These are phyloP conservation scores for Asarcornis scutulata DNA, from an alignment of 2,113 vertebrate species.

Conservation along the genomic window DNA sequence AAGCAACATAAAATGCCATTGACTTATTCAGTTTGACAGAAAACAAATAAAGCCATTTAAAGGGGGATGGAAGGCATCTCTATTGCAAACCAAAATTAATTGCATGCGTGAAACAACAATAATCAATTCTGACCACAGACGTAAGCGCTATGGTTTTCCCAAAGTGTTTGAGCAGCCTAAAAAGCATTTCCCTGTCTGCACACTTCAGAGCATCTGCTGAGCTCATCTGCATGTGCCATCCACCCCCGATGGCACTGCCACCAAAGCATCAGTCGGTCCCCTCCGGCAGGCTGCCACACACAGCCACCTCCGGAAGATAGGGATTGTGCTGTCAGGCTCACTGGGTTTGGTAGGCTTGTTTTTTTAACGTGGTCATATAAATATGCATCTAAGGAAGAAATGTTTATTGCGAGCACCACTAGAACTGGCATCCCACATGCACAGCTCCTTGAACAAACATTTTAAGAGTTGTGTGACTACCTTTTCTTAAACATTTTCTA, in stretches of 20 bases:
- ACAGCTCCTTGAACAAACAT: not conserved
- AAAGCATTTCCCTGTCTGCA: slow-evolving; percentile 55
- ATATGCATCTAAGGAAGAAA: not conserved
- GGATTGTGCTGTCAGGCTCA: not conserved
- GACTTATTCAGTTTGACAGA: not conserved
- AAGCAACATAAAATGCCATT: not conserved
- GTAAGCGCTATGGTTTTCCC: not conserved
- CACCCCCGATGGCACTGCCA: not conserved
- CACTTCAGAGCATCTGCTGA: slow-evolving; percentile 13
- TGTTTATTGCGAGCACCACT: not conserved
- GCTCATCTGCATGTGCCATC: not conserved
- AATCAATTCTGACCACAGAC: slow-evolving; percentile 7
- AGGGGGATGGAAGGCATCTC: not conserved
- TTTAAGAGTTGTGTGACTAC: not conserved
- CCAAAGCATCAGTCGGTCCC: not conserved
- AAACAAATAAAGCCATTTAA: slow-evolving; percentile 37
- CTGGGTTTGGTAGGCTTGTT: not conserved
- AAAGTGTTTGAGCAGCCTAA: not conserved
- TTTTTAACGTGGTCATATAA: not conserved
- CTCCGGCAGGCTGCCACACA: not conserved
- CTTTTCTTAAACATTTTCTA: not conserved
- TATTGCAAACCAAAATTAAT: slow-evolving; percentile 43
- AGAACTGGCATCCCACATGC: not conserved
- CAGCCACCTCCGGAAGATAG: not conserved
- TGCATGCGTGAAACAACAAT: not conserved